Conservation (phyloP, 2,113 vertebrate genomes). For the Tyrannus savana region DNA sequence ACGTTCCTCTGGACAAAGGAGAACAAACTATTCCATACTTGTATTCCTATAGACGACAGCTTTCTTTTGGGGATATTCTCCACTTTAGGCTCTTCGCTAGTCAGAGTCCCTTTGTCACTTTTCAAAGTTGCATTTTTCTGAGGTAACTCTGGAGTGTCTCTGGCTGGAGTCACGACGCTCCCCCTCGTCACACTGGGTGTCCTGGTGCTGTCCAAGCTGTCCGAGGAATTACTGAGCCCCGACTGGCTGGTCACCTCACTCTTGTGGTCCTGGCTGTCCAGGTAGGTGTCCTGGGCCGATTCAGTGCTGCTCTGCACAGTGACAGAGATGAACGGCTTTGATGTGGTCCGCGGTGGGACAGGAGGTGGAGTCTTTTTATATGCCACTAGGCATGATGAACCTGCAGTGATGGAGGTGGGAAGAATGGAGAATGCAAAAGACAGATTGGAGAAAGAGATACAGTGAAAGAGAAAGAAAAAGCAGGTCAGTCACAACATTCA, state of each 20-base stretch:
- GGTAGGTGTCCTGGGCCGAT: constrained; percentile 96
- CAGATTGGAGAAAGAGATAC: constrained; percentile 22
- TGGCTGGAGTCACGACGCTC: constrained; percentile 70
- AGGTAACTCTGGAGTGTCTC: constrained; percentile 83
- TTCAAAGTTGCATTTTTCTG: constrained; percentile 82
- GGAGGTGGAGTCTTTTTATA: constrained; percentile 97
- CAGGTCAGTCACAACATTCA: constrained; percentile 51
- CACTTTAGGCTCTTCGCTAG: constrained; percentile 81
- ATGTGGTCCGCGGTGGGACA: constrained; percentile 95
- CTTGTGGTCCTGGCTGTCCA: constrained; percentile 93
- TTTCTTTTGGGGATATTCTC: constrained; percentile 90
- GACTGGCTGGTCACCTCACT: constrained; percentile 97
- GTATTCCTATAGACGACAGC: constrained; percentile 98
- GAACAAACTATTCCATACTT: constrained; percentile 81
- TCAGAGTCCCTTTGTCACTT: constrained; percentile 81
- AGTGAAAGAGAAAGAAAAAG: constrained; percentile 57
- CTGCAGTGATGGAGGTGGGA: constrained; percentile 70
- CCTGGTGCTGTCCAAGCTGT: constrained; percentile 95
- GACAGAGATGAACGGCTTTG: constrained; percentile 98
- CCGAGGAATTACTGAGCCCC: constrained; percentile 95
- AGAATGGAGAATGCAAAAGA: not conserved
- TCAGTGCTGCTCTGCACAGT: constrained; percentile 99
- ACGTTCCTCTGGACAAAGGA: constrained; percentile 51
- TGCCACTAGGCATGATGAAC: constrained; percentile 94
- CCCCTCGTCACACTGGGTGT: constrained; percentile 90